Evolutionary conservation across 2,888 invertebrate species (phyloP).

Genomic region (Dichetophora obliterata): DNA sequence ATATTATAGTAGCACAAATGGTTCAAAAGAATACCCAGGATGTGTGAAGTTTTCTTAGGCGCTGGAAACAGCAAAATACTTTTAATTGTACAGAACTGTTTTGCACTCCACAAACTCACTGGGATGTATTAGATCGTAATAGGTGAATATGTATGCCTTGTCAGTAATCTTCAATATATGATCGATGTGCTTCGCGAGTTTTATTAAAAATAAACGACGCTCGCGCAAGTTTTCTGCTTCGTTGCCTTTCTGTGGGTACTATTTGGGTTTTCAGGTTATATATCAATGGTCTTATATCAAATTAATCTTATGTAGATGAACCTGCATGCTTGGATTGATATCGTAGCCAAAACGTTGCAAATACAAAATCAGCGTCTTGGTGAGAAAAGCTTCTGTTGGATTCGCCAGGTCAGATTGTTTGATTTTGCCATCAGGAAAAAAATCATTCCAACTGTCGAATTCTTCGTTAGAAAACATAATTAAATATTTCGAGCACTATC

Average conservation of each 20-base stretch:
- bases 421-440: slow-evolving; percentile 61
- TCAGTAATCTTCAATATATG: slow-evolving; percentile 63
- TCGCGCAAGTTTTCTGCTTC: slow-evolving; percentile 53
- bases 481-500: neutral
- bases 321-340: slow-evolving; percentile 53
- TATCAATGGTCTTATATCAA: slow-evolving; percentile 17
- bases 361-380: slow-evolving; percentile 58
- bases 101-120: slow-evolving; percentile 50
- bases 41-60: slow-evolving; percentile 60
- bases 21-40: slow-evolving; percentile 60
- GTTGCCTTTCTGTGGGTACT: slow-evolving; percentile 22
- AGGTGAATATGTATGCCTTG: slow-evolving; percentile 59
- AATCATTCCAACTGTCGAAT: slow-evolving; percentile 57
- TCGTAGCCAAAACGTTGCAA: slow-evolving; percentile 61
- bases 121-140: slow-evolving; percentile 60
- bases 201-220: slow-evolving; percentile 58
- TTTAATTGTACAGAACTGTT: neutral
- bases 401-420: slow-evolving; percentile 55
- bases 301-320: slow-evolving; percentile 1
- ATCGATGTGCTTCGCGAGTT: slow-evolving; percentile 60
- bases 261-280: neutral
- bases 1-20: slow-evolving; percentile 63
- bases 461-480: slow-evolving; percentile 53
- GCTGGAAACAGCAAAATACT: slow-evolving; percentile 48
- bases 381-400: slow-evolving; percentile 60